phyloP scores from a whole-genome alignment of 2,113 vertebrate species.

The Gobio gobio region DNA sequence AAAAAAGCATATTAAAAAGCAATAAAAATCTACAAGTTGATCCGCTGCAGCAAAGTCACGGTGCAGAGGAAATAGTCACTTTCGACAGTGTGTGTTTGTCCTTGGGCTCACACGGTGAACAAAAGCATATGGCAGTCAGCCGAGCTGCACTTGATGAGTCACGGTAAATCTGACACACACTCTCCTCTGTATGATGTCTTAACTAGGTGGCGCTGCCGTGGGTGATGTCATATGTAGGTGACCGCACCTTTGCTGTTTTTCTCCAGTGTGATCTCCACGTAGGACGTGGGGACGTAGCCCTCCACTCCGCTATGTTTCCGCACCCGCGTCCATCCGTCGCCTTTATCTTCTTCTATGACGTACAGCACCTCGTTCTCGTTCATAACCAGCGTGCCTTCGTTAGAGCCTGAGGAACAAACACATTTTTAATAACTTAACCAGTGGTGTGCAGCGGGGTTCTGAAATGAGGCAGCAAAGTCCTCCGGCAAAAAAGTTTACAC shows the following conservation, averaged over 20 bases:
- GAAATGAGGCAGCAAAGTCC: too few species aligned
- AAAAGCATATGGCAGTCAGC: constrained; percentile 52
- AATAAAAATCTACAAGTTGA: background rate
- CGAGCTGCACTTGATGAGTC: constrained; percentile 15
- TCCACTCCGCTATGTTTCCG: constrained; percentile 95
- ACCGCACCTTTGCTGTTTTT: constrained; percentile 99
- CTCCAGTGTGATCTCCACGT: constrained; percentile 98
- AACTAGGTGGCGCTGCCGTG: constrained; percentile 5
- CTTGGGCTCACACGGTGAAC: constrained; percentile 75
- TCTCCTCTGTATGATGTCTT: constrained; percentile 33
- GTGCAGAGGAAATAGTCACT: constrained; percentile 27
- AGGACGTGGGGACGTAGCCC: constrained; percentile 97
- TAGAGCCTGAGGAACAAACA: constrained; percentile 83
- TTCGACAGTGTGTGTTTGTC: constrained; percentile 46
- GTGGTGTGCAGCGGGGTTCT: too few species aligned
- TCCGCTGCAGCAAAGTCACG: constrained; percentile 7
- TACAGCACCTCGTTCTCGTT: constrained; percentile 94
- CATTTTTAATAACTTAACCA: background rate
- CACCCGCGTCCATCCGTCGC: constrained; percentile 96
- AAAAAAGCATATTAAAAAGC: background rate
- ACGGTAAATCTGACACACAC: constrained; percentile 35
- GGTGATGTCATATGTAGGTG: constrained; percentile 93
- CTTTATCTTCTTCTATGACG: constrained; percentile 98
- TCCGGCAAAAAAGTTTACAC: too few species aligned
- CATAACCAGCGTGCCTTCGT: constrained; percentile 96